phyloP scores from a whole-genome alignment of 2,888 invertebrate genomes.

The Formica aserva region DNA sequence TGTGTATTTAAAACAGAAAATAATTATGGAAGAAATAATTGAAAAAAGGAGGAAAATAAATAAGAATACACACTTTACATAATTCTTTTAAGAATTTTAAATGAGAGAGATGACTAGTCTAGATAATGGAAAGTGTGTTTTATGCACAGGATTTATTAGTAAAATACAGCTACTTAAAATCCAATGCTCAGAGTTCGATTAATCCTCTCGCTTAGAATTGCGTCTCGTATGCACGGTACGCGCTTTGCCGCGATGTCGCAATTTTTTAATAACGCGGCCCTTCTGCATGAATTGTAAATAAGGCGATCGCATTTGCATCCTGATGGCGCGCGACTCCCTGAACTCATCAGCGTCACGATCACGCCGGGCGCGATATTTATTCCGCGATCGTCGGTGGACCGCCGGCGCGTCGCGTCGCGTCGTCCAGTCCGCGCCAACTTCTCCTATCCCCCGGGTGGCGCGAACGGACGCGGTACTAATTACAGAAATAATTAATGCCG shows the following conservation, averaged over 20 bases:
- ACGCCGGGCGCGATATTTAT: conserved; percentile 48
- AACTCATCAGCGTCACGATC: conserved; percentile 55
- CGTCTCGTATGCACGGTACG: conserved; percentile 1
- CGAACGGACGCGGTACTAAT: conserved; percentile 47
- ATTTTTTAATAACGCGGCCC: conserved; percentile 54
- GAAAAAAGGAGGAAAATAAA: background rate
- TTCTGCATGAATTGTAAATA: conserved; percentile 53
- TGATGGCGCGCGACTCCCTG: conserved; percentile 51
- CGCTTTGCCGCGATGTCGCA: conserved; percentile 31
- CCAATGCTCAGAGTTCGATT: conserved; percentile 4
- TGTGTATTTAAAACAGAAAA: background rate
- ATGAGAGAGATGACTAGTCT: background rate
- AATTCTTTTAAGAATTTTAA: background rate
- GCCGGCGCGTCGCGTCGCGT: conserved; percentile 1
- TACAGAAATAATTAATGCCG: conserved; percentile 60
- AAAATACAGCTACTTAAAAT: background rate
- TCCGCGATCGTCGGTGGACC: conserved; percentile 54
- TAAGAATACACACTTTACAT: background rate
- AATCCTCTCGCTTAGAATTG: conserved; percentile 11
- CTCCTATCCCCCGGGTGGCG: conserved; percentile 44
- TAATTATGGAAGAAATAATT: background rate
- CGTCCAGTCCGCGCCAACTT: conserved; percentile 30
- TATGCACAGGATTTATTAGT: background rate
- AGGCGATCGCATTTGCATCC: conserved; percentile 56
- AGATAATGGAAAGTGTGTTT: background rate